Percentiles rank a stretch among this genome's conserved stretches.
These are phyloP conservation scores for Epizoanthus ramosus DNA, from an alignment of 92 coral and sea anemone species.

Conservation along the genomic window DNA sequence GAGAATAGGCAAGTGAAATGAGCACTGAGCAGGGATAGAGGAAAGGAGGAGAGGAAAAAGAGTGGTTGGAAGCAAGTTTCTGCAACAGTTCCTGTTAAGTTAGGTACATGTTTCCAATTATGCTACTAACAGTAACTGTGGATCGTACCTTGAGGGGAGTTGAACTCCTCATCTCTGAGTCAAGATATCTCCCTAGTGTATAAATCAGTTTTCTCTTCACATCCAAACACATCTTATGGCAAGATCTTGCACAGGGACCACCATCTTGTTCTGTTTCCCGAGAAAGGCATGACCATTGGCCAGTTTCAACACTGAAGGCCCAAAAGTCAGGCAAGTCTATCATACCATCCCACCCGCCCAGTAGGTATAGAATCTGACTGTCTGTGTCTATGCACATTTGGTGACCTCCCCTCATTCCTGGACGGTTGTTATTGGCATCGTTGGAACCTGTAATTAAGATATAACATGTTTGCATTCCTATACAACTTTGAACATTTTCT, in stretches of 20 bases:
- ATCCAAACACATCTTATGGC: slow-evolving; percentile 97
- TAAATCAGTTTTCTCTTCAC: slow-evolving; percentile 82
- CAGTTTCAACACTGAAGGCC: slow-evolving; percentile 75
- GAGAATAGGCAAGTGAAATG: no score
- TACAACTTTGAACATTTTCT: no score
- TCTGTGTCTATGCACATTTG: slow-evolving; percentile 97
- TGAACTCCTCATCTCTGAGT: slow-evolving; percentile 82
- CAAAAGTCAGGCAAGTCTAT: slow-evolving; percentile 93
- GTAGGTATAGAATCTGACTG: slow-evolving; percentile 76
- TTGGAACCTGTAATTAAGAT: slow-evolving; percentile 9
- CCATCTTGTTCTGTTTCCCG: slow-evolving; percentile 91
- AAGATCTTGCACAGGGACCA: slow-evolving; percentile 98
- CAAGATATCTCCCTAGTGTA: slow-evolving; percentile 93
- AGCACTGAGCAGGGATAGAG: no score
- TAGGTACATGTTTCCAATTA: no score
- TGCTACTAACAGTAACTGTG: no score
- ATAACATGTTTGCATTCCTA: no score
- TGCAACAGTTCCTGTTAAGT: no score
- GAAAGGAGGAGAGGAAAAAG: no score
- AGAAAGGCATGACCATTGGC: slow-evolving; percentile 85
- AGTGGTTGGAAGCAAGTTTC: no score
- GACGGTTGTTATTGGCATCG: slow-evolving; percentile 58
- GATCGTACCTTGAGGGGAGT: slow-evolving; percentile 84
- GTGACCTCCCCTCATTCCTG: slow-evolving; percentile 99
- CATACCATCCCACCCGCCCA: slow-evolving; percentile 99